A percentile compares a stretch with the other conserved stretches of the same genome.
Evolutionary conservation across 2,888 invertebrate species (phyloP).

Genomic region (Rosalia funebris): DNA sequence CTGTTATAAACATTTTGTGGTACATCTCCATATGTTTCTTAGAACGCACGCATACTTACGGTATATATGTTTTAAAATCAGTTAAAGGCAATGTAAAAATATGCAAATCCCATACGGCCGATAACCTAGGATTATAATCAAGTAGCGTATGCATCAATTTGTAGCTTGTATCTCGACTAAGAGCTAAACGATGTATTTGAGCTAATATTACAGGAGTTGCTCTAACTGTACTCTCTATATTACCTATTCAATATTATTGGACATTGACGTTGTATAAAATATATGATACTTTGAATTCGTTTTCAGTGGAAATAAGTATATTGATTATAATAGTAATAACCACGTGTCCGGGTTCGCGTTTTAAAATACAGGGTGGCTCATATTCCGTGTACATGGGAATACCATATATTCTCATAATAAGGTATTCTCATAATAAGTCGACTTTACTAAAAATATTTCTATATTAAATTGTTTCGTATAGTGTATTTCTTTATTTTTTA

Average conservation of each 20-base stretch:
- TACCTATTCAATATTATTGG: slow-evolving; percentile 39
- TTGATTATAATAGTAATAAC: too few relatives aligned
- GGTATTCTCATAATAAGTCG: too few relatives aligned
- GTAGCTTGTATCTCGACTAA: slow-evolving; percentile 41
- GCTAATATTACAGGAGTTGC: slow-evolving; percentile 49
- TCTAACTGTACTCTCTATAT: slow-evolving; percentile 42
- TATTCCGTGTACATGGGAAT: too few relatives aligned
- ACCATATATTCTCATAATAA: too few relatives aligned
- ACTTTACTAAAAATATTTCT: too few relatives aligned
- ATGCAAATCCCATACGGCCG: slow-evolving; percentile 46
- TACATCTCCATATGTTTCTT: slow-evolving; percentile 12
- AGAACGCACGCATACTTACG: slow-evolving; percentile 2
- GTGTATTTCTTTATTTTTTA: too few relatives aligned
- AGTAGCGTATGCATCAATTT: slow-evolving; percentile 45
- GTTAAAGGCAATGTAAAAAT: slow-evolving; percentile 33
- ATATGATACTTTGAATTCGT: too few relatives aligned
- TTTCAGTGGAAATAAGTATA: too few relatives aligned
- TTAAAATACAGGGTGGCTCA: too few relatives aligned
- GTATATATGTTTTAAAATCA: slow-evolving; percentile 27
- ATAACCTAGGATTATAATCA: slow-evolving; percentile 46
- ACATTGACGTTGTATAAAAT: neutral
- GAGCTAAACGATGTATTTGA: slow-evolving; percentile 53
- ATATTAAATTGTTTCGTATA: too few relatives aligned
- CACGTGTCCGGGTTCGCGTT: too few relatives aligned
- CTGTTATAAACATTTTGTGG: slow-evolving; percentile 2